Conservation (phyloP, 2,888 invertebrate genomes). For the Orchestes rusci region DNA sequence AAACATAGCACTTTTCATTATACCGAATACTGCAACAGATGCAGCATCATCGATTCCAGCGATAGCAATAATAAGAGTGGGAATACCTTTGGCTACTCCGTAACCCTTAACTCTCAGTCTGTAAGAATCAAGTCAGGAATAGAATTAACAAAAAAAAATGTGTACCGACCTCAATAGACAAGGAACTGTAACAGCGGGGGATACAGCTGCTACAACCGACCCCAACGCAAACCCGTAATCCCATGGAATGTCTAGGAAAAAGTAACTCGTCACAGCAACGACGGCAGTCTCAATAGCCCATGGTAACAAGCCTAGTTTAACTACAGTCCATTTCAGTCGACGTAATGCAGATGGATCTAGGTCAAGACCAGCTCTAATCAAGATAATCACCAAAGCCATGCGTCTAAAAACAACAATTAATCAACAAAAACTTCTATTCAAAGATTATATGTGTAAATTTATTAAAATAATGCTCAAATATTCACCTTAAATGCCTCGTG, state of each 20-base stretch:
- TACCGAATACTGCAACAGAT: constrained; percentile 90
- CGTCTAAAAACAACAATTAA: constrained; percentile 2
- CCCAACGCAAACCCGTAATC: constrained; percentile 77
- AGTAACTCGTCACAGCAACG: constrained; percentile 63
- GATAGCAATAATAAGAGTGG: constrained; percentile 90
- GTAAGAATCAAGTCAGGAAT: constrained; percentile 16
- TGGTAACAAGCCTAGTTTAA: constrained; percentile 80
- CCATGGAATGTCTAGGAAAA: constrained; percentile 75
- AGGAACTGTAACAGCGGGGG: constrained; percentile 94
- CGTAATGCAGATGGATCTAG: constrained; percentile 81
- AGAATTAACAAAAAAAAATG: neutral
- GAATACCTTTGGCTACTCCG: constrained; percentile 91
- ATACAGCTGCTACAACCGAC: constrained; percentile 83
- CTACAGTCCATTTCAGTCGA: constrained; percentile 71
- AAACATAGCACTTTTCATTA: constrained; percentile 82
- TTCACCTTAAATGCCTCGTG: constrained; percentile 64
- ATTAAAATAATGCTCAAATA: no score
- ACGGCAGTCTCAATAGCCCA: constrained; percentile 74
- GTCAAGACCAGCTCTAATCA: constrained; percentile 89
- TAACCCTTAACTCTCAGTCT: constrained; percentile 78
- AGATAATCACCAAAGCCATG: constrained; percentile 81
- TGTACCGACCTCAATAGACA: constrained; percentile 57
- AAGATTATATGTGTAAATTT: no score
- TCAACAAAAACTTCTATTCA: no score
- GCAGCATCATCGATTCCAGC: constrained; percentile 93